Conservation (phyloP, 2,113 vertebrate genomes). For the Labeo catla region DNA sequence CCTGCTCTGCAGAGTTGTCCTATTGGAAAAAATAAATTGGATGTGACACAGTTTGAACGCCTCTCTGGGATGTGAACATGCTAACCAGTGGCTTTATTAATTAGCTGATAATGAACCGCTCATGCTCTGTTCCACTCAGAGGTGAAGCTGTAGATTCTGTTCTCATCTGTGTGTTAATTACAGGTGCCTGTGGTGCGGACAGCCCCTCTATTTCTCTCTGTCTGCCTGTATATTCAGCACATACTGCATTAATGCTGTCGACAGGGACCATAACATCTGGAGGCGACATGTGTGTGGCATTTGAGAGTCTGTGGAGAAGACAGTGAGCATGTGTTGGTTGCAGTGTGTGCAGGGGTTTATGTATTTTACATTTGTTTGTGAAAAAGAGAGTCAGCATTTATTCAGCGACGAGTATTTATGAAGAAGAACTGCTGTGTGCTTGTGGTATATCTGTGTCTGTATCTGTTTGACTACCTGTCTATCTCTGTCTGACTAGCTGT, state of each 20-base stretch:
- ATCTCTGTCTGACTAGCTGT: not conserved
- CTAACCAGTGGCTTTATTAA: conserved; percentile 64
- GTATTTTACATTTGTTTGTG: too few species aligned
- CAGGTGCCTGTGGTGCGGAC: conserved; percentile 44
- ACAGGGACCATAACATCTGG: conserved; percentile 23
- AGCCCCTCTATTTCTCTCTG: not conserved
- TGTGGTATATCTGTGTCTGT: too few species aligned
- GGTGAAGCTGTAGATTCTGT: conserved; percentile 54
- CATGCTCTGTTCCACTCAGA: conserved; percentile 49
- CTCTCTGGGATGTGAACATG: conserved; percentile 60
- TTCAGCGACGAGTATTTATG: too few species aligned
- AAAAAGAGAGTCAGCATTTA: not conserved
- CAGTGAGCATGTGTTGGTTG: not conserved
- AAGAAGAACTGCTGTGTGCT: too few species aligned
- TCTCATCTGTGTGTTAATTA: conserved; percentile 65
- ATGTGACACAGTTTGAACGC: conserved; percentile 64
- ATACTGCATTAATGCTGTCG: not conserved
- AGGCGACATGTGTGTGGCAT: not conserved
- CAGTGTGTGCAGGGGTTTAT: not conserved
- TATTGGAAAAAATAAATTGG: conserved; percentile 63
- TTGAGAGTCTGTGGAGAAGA: not conserved
- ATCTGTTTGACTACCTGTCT: too few species aligned
- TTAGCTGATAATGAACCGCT: conserved; percentile 67
- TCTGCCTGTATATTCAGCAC: not conserved
- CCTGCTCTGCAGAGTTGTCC: conserved; percentile 38